Evolutionary conservation across 2,888 invertebrate genomes (phyloP).

Genomic region (Silvanus unidentatus): DNA sequence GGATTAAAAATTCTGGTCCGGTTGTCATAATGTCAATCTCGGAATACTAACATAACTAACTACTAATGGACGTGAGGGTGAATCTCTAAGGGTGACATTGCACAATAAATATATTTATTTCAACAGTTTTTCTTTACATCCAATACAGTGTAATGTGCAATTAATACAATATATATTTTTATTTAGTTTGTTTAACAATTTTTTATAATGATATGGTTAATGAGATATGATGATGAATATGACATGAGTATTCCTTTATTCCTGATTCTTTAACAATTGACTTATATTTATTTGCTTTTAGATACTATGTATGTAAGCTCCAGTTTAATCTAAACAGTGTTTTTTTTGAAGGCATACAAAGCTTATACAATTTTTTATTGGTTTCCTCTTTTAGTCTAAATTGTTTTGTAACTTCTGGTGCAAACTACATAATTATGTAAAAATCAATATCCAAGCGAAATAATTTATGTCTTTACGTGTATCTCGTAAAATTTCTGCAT

Average conservation of each 20-base stretch:
- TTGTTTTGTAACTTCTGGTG: slow-evolving; percentile 20
- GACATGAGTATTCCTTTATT: too few species aligned
- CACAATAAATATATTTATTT: too few species aligned
- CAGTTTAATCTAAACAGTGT: background rate
- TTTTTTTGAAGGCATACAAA: slow-evolving; percentile 12
- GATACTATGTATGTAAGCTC: too few species aligned
- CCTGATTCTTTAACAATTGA: slow-evolving; percentile 16
- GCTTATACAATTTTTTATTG: slow-evolving; percentile 11
- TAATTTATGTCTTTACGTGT: slow-evolving; percentile 56
- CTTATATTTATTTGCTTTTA: slow-evolving; percentile 7
- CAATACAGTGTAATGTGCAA: too few species aligned
- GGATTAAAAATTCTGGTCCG: too few species aligned
- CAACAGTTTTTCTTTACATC: too few species aligned
- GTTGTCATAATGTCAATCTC: slow-evolving; percentile 13
- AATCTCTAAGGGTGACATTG: too few species aligned
- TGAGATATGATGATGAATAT: slow-evolving; percentile 12
- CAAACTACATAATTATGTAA: slow-evolving; percentile 10
- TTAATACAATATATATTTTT: too few species aligned
- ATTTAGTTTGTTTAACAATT: too few species aligned
- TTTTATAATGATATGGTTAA: slow-evolving; percentile 16
- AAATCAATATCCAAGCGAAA: background rate
- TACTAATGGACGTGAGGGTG: too few species aligned
- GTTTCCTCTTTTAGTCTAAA: background rate
- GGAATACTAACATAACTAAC: too few species aligned
- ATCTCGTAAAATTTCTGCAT: slow-evolving; percentile 64